These are phyloP conservation scores for Seladonia tumulorum DNA, from an alignment of 2,888 invertebrate species.

Conservation along the genomic window DNA sequence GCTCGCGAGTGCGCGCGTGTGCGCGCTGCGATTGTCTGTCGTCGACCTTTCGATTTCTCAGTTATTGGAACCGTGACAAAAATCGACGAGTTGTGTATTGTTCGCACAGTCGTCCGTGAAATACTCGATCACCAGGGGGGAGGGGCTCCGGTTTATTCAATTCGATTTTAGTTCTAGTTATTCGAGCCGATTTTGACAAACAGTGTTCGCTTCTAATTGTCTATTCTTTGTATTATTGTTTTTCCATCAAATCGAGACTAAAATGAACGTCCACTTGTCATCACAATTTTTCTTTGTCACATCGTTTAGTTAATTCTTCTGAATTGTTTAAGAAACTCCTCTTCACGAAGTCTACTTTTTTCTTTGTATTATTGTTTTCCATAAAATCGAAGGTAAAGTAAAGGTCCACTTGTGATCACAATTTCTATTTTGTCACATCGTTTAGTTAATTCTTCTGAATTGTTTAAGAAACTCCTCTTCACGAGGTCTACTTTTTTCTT, in stretches of 20 bases:
- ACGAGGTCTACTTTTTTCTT: no score
- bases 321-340: no score
- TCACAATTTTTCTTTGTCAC: no score
- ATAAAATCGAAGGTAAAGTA: no score
- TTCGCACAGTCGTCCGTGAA: not conserved
- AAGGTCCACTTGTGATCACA: no score
- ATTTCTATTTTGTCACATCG: no score
- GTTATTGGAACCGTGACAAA: constrained; percentile 27
- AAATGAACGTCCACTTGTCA: no score
- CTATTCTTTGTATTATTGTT: not conserved
- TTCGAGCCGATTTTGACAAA: not conserved
- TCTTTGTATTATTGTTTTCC: no score
- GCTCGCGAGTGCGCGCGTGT: not conserved
- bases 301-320: no score
- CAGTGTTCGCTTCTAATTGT: not conserved
- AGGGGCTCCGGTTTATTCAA: not conserved
- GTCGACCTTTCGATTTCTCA: not conserved
- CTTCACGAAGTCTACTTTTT: no score
- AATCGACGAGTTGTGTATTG: not conserved
- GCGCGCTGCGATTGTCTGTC: not conserved
- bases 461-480: no score
- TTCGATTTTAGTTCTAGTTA: not conserved
- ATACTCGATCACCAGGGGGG: not conserved
- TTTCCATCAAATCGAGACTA: accelerated
- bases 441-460: no score